Evolutionary conservation across 2,797 vertebrate species (phyloP).

Genomic region (Clamator glandarius): DNA sequence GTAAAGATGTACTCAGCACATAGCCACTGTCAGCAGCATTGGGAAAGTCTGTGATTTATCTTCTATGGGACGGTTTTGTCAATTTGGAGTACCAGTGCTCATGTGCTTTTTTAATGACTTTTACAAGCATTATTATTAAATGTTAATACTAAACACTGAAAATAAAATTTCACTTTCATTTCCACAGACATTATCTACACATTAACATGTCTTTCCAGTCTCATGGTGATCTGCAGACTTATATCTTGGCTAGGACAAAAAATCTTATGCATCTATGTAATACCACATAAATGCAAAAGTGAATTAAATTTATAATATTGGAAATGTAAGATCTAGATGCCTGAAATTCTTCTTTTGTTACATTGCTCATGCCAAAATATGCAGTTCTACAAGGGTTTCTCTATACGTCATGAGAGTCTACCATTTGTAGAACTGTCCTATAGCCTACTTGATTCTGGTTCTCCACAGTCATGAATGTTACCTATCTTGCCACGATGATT

Average conservation of each 20-base stretch:
- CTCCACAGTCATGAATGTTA: neutral
- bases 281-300: neutral
- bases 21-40: neutral
- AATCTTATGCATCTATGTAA: neutral
- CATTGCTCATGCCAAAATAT: neutral
- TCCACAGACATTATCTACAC: neutral
- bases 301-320: neutral
- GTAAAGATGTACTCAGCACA: neutral
- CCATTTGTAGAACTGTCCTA: neutral
- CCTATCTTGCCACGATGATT: neutral
- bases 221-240: neutral
- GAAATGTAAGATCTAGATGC: neutral
- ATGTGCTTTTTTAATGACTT: neutral
- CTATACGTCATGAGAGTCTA: neutral
- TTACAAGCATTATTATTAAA: neutral
- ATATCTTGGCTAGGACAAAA: neutral
- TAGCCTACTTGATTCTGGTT: neutral
- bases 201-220: neutral
- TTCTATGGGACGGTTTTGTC: neutral
- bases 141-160: neutral
- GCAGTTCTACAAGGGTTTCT: neutral
- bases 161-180: neutral
- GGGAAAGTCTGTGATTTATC: neutral
- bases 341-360: neutral
- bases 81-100: neutral